A percentile compares a stretch with the other conserved stretches of the same genome.
Conservation (phyloP, 2,888 invertebrate species). For the Adineta ricciae region DNA sequence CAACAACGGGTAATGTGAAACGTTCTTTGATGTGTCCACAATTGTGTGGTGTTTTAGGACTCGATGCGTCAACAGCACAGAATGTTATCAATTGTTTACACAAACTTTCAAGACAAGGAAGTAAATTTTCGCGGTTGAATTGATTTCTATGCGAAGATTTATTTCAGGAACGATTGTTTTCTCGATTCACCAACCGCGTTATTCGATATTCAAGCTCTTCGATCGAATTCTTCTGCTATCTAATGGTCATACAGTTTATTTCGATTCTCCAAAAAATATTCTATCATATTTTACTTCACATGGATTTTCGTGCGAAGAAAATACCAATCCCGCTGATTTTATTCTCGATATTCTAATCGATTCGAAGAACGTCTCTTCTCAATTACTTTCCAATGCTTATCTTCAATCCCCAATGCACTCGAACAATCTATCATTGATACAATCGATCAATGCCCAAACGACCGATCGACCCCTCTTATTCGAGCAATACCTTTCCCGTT, state of each 20-base stretch:
- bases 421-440: neutral
- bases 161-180: constrained; percentile 43
- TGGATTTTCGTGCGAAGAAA: neutral
- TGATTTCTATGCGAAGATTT: too few species aligned
- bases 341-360: neutral
- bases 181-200: constrained; percentile 41
- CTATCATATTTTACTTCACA: neutral
- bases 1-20: constrained; percentile 40
- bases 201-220: constrained; percentile 38
- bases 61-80: constrained; percentile 49
- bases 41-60: constrained; percentile 41
- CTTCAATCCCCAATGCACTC: neutral
- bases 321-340: neutral
- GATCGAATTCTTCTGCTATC: constrained; percentile 44
- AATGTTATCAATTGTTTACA: constrained; percentile 43
- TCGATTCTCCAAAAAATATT: constrained; percentile 39
- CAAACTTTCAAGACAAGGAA: constrained; percentile 44
- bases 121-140: too few species aligned
- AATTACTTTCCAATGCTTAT: neutral
- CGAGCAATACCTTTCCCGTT: neutral
- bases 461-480: too few species aligned
- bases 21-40: neutral
- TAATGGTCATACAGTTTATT: constrained; percentile 44
- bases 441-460: neutral
- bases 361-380: neutral